Evolutionary conservation across 2,113 vertebrate species (phyloP).

Genomic region (Entomyzon cyanotis): DNA sequence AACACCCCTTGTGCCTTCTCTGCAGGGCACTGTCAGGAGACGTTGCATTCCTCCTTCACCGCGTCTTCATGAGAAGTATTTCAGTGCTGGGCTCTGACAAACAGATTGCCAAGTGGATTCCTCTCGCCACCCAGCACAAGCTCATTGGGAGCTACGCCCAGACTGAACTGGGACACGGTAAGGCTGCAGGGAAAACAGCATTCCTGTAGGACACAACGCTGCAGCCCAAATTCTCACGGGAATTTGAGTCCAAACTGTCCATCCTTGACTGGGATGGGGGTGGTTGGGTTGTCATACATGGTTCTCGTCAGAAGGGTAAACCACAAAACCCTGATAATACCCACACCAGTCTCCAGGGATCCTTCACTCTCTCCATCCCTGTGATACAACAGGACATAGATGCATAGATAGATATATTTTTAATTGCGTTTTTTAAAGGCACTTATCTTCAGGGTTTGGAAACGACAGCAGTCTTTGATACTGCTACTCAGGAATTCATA

Average conservation of each 20-base stretch:
- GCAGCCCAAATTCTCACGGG: neutral
- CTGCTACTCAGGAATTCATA: conserved; percentile 76
- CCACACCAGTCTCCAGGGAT: neutral
- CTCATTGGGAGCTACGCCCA: conserved; percentile 75
- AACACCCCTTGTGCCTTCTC: neutral
- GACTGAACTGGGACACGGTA: conserved; percentile 81
- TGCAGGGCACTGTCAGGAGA: conserved; percentile 64
- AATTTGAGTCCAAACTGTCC: neutral
- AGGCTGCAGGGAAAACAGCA: neutral
- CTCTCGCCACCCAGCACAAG: conserved; percentile 31
- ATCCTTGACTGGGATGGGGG: neutral
- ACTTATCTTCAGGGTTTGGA: conserved; percentile 80
- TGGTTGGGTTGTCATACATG: neutral
- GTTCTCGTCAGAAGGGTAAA: neutral
- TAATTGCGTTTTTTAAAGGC: conserved; percentile 57
- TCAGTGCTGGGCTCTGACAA: conserved; percentile 71
- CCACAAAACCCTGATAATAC: neutral
- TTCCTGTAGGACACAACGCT: neutral
- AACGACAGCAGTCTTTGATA: conserved; percentile 78
- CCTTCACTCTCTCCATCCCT: neutral
- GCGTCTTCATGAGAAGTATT: conserved; percentile 60
- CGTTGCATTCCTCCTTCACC: conserved; percentile 9
- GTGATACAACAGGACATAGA: neutral
- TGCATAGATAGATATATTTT: neutral
- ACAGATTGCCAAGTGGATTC: conserved; percentile 76